These are phyloP conservation scores for Anorthoa munda DNA, from an alignment of 2,888 invertebrate genomes.

Conservation along the genomic window DNA sequence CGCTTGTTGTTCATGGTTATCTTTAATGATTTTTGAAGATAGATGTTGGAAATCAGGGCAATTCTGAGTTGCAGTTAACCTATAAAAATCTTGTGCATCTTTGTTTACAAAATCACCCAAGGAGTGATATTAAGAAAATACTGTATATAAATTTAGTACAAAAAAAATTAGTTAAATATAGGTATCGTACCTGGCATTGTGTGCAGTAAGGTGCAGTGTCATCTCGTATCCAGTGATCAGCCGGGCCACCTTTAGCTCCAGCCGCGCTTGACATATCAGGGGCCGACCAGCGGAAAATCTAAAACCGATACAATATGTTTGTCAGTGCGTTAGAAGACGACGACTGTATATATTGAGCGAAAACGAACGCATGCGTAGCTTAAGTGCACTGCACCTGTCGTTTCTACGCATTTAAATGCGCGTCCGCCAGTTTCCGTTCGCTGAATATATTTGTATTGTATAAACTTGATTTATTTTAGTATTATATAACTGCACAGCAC, in stretches of 20 bases:
- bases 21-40: background rate
- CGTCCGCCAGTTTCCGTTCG: too few species aligned
- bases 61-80: background rate
- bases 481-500: too few species aligned
- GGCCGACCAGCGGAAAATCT: constrained; percentile 98
- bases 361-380: too few species aligned
- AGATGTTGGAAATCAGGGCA: background rate
- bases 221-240: constrained; percentile 99
- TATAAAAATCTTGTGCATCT: background rate
- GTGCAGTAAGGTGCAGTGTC: constrained; percentile 98
- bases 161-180: too few species aligned
- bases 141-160: background rate
- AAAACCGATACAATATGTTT: constrained; percentile 9
- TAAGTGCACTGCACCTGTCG: too few species aligned
- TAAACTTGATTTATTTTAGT: too few species aligned
- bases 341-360: too few species aligned
- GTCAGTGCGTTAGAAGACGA: background rate
- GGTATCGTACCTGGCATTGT: constrained; percentile 93
- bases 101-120: background rate
- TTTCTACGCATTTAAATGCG: too few species aligned
- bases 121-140: background rate
- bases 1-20: background rate
- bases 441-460: too few species aligned
- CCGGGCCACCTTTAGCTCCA: constrained; percentile 94
- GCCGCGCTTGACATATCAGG: constrained; percentile 91